A percentile compares a stretch with the other conserved stretches of the same genome.
Evolutionary conservation across 1,140 invertebrate genomes (phyloP).

Genomic region (Drosophila kepulauana): DNA sequence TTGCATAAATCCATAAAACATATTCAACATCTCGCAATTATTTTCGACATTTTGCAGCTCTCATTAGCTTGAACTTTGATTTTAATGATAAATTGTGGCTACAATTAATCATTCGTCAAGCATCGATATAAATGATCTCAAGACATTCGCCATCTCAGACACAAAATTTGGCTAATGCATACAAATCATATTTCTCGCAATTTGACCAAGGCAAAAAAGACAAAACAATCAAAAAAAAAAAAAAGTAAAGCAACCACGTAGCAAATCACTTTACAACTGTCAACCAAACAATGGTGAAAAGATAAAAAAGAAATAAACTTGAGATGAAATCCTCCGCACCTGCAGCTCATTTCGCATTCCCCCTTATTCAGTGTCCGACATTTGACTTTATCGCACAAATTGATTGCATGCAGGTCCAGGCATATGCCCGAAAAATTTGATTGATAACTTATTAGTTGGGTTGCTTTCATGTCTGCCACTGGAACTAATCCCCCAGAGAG

Average conservation of each 20-base stretch:
- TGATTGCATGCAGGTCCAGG: slow-evolving; percentile 71
- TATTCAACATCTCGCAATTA: not conserved
- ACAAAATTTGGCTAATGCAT: slow-evolving; percentile 61
- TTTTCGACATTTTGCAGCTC: not conserved
- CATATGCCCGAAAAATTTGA: slow-evolving; percentile 76
- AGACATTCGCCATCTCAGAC: slow-evolving; percentile 31
- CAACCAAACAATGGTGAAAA: slow-evolving; percentile 69
- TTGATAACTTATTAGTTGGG: slow-evolving; percentile 81
- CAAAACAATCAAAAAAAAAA: too few relatives aligned
- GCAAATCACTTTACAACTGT: slow-evolving; percentile 81
- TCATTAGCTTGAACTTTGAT: not conserved
- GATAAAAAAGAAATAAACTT: not conserved
- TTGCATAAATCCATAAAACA: not conserved
- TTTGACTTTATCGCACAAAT: slow-evolving; percentile 81
- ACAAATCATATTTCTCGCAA: slow-evolving; percentile 77
- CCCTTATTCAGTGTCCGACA: slow-evolving; percentile 39
- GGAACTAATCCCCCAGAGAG: slow-evolving; percentile 37
- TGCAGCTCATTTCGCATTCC: not conserved
- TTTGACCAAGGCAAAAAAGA: not conserved
- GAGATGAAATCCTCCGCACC: not conserved
- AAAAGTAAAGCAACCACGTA: slow-evolving; percentile 52
- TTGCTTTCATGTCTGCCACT: slow-evolving; percentile 44
- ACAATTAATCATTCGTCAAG: slow-evolving; percentile 45
- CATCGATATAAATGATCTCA: slow-evolving; percentile 65
- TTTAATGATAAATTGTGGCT: slow-evolving; percentile 1